Conservation (phyloP, 2,797 vertebrate species). For the Cirrhinus mrigala region DNA sequence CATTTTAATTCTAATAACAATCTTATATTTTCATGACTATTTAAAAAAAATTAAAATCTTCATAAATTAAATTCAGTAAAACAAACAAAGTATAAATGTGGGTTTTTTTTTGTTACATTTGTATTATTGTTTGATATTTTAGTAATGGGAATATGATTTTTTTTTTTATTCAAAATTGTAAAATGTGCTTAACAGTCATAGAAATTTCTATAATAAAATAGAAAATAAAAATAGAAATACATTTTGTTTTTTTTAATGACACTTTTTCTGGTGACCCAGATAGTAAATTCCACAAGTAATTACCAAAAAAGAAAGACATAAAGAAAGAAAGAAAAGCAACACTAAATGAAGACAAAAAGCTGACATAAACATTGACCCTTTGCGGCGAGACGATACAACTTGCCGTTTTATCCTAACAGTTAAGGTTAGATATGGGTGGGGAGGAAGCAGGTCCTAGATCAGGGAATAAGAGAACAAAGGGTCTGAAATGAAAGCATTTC, state of each 20-base stretch:
- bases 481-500: constrained; percentile 26
- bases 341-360: background rate
- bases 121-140: too few relatives aligned
- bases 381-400: background rate
- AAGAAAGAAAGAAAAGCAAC: background rate
- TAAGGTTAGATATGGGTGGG: constrained; percentile 24
- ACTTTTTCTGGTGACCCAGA: background rate
- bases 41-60: too few relatives aligned
- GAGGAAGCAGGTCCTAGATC: constrained; percentile 19
- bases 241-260: too few relatives aligned
- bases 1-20: background rate
- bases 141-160: too few relatives aligned
- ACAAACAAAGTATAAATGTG: too few relatives aligned
- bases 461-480: constrained; percentile 37
- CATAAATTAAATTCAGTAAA: too few relatives aligned
- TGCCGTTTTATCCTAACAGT: background rate
- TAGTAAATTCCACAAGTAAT: background rate
- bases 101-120: too few relatives aligned
- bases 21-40: background rate
- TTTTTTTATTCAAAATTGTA: too few relatives aligned
- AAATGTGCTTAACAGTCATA: too few relatives aligned
- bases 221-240: background rate
- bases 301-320: background rate
- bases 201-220: too few relatives aligned
- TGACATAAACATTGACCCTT: background rate